Base-by-base conservation (phyloP, 2,888 invertebrate species). In the Allacma fusca region DNA sequence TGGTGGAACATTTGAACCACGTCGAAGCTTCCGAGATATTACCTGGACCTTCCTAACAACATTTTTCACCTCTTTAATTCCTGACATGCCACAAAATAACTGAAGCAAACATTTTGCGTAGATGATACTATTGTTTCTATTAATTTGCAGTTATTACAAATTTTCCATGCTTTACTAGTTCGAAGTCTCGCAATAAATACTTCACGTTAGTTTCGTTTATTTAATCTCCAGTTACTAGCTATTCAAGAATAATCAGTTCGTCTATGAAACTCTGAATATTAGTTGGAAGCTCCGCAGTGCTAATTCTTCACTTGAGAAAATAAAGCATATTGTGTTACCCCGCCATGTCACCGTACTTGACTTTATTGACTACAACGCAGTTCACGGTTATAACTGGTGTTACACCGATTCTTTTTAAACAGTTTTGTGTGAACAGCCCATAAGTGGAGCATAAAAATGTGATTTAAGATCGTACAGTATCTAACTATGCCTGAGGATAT, bases 51-150 rank as follows among this genome's bases (percentile, higher is more conserved):
- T 97, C 87, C 91, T 98, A 83, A 91, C 94, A 0, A 93, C 96
- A 1, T 97, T 98, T 88, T 96, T 98, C 86, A 92, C 96, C 13
- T 98, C 97, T 0, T 89, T 98, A 76, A 92, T 98, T 86, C 98
- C 98, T 0, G 96, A 97, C 85, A 92, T 93, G 82, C 95, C 93
- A 24, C 83, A 81, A 69, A 82, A 84, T 28, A 76, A 76, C 34
- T 76, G 62, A 59, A 24, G 21, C 24, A 44, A 21, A 71, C n/a
- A 40, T 29, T 71, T 19, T 34, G 34, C 34, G n/a, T 59, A 71
- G 28, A 50, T 57, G 7, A 2, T 50, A 50, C 1, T n/a, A 50
- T 65, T 65, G 28, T 65, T 62, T 26, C 62, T 28, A 65, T 28
- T 65, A 65, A 71, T 50, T 40, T 71, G 44, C 21, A 70, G 16